Base-by-base conservation (phyloP, 2,797 vertebrate species). In the Petrocephalus schoutedeni region DNA sequence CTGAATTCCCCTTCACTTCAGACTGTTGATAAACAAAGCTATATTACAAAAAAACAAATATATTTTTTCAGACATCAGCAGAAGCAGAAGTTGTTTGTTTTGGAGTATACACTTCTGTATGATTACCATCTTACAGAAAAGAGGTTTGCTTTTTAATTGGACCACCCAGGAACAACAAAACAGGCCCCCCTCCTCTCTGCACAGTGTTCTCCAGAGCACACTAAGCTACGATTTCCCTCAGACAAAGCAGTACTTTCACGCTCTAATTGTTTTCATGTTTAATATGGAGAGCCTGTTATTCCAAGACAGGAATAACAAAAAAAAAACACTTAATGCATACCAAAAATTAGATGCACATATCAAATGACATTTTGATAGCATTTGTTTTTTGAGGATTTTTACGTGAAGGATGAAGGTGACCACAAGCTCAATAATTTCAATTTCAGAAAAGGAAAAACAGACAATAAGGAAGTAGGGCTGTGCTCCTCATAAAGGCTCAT, bases 101-200 rank as follows among this genome's bases (percentile, higher is more conserved):
- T 49, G 21, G n/a, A 36, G 21, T 64, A 53, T 51, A 58, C 23
- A 12, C 28, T 56, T 58, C 36, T 32, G 53, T 85, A 28, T 64
- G 59, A 71, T 88, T 71, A n/a, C 71, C 51, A 21, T 54, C 8
- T 54, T 82, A 21, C 16, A 51, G 41, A 71, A 67, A 71, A 28
- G 61, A 71, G 58, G 54, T 88, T 53, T 67, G 53, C 51, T 21
- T 88, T 85, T 85, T 88, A 88, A 85, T 85, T 88, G 83, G 87
- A 88, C 87, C 87, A 85, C 87, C 87, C 87, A 53, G 41, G 7
- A 54, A 71, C 49, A 5, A n/a, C 54, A 85, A 85, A 88, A 14
- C 49, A 49, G 77, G 21, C n/a, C n/a, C 49, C 45, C 67, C 4
- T 64, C 53, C 87, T 49, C 56, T 59, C 67, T 83, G 41, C 41